Percentiles rank a stretch among this genome's conserved stretches.
These are phyloP conservation scores for Drosophila tani DNA, from an alignment of 1,140 invertebrate genomes.

Conservation along the genomic window DNA sequence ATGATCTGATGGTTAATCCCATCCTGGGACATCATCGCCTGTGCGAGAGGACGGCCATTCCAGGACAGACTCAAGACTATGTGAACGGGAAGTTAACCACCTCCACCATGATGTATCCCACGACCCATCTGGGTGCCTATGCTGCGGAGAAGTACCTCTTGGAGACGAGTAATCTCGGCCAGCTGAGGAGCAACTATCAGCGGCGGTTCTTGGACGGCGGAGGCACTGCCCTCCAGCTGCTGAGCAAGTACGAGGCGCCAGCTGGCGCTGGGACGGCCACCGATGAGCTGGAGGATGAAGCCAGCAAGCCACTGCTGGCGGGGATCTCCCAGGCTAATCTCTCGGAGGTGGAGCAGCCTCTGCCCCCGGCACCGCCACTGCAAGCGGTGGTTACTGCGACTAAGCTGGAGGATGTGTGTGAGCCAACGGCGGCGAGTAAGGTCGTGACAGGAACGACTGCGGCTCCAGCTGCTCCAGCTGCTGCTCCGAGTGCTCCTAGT, in stretches of 20 bases:
- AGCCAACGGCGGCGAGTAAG: conserved; percentile 45
- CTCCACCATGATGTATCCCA: conserved; percentile 75
- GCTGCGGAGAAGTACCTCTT: conserved; percentile 74
- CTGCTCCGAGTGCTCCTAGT: not conserved
- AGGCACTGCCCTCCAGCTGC: conserved; percentile 72
- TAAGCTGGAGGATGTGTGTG: conserved; percentile 71
- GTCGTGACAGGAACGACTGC: conserved; percentile 1
- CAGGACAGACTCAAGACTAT: conserved; percentile 21
- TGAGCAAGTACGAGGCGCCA: conserved; percentile 44
- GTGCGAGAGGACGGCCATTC: conserved; percentile 85
- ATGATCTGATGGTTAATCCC: conserved; percentile 86
- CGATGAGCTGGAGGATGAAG: conserved; percentile 69
- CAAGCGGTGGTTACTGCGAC: not conserved
- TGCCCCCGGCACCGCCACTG: not conserved
- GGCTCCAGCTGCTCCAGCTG: not conserved
- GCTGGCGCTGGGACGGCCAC: not conserved
- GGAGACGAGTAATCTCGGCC: conserved; percentile 71
- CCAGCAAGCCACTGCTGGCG: conserved; percentile 64
- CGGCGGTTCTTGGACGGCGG: conserved; percentile 75
- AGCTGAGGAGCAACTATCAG: conserved; percentile 64
- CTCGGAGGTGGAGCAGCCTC: conserved; percentile 8
- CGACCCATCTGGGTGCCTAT: conserved; percentile 71
- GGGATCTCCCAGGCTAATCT: conserved; percentile 48
- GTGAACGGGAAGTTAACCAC: conserved; percentile 55
- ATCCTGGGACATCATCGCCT: conserved; percentile 87